Base-by-base conservation (phyloP, 2,113 vertebrate species). In the Myotis brandtii region DNA sequence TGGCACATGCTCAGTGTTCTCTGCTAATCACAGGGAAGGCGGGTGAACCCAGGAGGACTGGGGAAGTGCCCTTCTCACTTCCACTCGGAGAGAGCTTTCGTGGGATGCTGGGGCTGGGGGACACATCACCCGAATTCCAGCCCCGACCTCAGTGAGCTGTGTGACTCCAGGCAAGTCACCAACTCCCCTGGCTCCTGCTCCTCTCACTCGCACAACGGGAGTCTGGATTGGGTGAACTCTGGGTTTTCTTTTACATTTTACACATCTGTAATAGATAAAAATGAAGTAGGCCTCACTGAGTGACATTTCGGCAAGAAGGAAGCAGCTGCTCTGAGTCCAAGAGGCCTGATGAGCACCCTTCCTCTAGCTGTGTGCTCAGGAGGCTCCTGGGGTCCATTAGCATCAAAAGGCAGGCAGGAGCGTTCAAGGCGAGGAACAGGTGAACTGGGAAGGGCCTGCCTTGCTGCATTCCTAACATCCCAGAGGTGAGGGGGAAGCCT, bases 41-140 rank as follows among this genome's bases (percentile, higher is more conserved):
- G 18, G 34, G 30, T n/a, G 69, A 54, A 37, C 54, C 30, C 20
- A 34, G 40, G 66, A 37, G 23, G 17, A 46, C 9, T 5, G 0
- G 34, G 18, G 32, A 16, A 27, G 2, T 9, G 4, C 13, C 43
- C 9, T 73, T 30, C 9, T 67, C n/a, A 2, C 46, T 27, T 59
- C 37, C 0, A 0, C 32, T 89, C 25, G 0, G 10, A 52, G n/a
- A 72, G 50, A 52, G 18, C 9, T 43, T 62, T 18, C 0, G 2
- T 54, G 64, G 89, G 50, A 27, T 5, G 0, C 9, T 0, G 50
- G 21, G 4, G 3, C 54, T 16, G 20, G 69, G 62, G 79, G n/a
- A n/a, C 4, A 25, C 25, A 14, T 4, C 16, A 0, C 62, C 23
- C 14, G 8, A 56, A n/a, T 76, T 69, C 32, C 16, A 73, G 14